These are phyloP conservation scores for Diuraphis noxia DNA, from an alignment of 1,140 invertebrate species.

Conservation along the genomic window DNA sequence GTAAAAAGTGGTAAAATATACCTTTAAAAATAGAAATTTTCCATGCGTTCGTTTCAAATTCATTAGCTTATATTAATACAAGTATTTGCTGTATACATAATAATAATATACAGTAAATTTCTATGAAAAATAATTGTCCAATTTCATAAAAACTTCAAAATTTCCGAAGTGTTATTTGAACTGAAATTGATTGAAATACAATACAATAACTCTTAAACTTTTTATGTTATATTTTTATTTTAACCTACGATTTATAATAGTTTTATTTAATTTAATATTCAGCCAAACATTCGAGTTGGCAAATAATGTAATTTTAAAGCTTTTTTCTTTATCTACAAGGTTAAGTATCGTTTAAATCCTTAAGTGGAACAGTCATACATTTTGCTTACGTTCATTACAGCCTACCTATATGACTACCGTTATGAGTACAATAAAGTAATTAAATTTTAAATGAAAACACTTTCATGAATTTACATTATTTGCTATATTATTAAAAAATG, in stretches of 20 bases:
- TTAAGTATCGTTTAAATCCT: slow-evolving; percentile 17
- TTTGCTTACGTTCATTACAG: not conserved
- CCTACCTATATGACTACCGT: not conserved
- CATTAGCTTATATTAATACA: no score
- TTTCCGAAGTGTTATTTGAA: slow-evolving; percentile 1
- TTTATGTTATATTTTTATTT: not conserved
- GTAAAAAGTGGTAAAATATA: not conserved
- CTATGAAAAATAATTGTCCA: not conserved
- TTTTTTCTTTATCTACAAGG: slow-evolving; percentile 21
- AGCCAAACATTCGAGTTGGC: not conserved
- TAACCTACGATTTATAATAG: not conserved
- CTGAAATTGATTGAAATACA: not conserved
- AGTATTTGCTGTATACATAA: not conserved
- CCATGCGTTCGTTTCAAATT: not conserved
- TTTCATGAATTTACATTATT: not conserved
- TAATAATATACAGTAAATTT: not conserved
- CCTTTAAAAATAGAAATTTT: not conserved
- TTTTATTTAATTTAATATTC: not conserved
- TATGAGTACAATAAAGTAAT: slow-evolving; percentile 24
- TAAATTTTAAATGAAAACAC: slow-evolving; percentile 12
- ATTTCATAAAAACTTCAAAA: not conserved
- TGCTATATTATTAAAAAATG: not conserved
- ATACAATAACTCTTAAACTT: not conserved
- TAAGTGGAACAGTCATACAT: not conserved
- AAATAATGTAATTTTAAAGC: not conserved